Evolutionary conservation across 2,797 vertebrate species (phyloP), one percentile per base, ranked within the genome.

Genomic region (Chrysocyon brachyurus): DNA sequence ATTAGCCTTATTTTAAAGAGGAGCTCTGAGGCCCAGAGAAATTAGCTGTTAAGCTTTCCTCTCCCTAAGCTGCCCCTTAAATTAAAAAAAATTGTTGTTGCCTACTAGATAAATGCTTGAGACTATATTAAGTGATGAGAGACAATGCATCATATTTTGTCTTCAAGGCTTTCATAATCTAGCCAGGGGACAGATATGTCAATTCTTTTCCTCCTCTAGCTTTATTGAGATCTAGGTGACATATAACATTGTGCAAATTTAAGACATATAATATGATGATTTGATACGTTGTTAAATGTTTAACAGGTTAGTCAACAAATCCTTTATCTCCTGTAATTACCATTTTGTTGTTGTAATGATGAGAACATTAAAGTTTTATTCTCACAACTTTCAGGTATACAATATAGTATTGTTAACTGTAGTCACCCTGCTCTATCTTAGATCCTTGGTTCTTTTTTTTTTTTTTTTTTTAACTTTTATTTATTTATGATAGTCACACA

Each of bases 1-100:
- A 94, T 73, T 79, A 95, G 70, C 83, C 33, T 77, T 88, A 77
- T 78, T 91, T 91, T 87, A 85, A 82, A 94, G 11, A 91, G 70
- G 56, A 95, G 52, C 57, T 85, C 73, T 93, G 83, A 85, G 72
- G 36, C 57, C 31, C 40, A 61, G n/a, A 85, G 92, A 87, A 73
- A 87, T 93, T 82, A 75, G 52, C 77, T 91, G 14, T 52, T 85
- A 85, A 26, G 49, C 46, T 90, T 87, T 84, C 31, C 73, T 78
- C n/a, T 96, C 26, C 61, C 56, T 46, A 56, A 9, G 5, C 46
- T 70, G 17, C 28, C 59, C 79, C 59, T 52, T 85, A 14, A 3
- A 79, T 63, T 33, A 33, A 85, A 92, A 79, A 75, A 16, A 86
- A 66, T 70, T 91, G 61, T 64, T 91, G 11, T 75, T 68, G n/a